Evolutionary conservation across 1,140 invertebrate genomes (phyloP), one percentile per base, ranked within the genome.

Genomic region (Drosophila sechellia): DNA sequence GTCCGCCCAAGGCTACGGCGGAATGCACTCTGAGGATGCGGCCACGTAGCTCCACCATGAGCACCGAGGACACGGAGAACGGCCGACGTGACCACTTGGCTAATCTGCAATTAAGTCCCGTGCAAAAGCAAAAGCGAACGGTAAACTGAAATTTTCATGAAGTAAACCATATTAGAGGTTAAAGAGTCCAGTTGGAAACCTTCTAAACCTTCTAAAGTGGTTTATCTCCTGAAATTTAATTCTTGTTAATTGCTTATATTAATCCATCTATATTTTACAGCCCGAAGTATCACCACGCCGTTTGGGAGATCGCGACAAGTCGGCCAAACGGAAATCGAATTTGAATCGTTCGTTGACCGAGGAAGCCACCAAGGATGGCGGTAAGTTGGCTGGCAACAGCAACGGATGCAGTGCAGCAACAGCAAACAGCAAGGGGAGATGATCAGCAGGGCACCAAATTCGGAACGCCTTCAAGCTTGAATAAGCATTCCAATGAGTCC

Each of bases 261-360:
- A 54, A 64, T n/a, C 5, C 48, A 37, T 15, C 60, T 43, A 35
- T 53, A 43, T 15, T 68, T 5, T 4, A 39, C 37, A 91, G 84
- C 79, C 79, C 57, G 83, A 81, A 39, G 77, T 64, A 34, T 90
- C 84, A n/a, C 83, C 78, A 25, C 75, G 60, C 57, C 91, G 90
- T 63, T 53, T 79, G 27, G 55, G 74, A 49, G 93, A 95, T 86
- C 94, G 93, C 73, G 95, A 95, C 90, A 95, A 95, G 78, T 95
- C 94, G 68, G 92, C 93, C 61, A 95, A 95, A 90, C 92, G 95
- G 54, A 95, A 95, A 92, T 95, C 94, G 39, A 94, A 94, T 90
- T 86, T 95, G 57, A 95, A 95, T 90, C 93, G 94, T 50, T 93
- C 94, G 11, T 81, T 93, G 48, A 94, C 93, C 57, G 94, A 95